These are phyloP conservation scores for Porites lutea DNA, from an alignment of 64 coral and sea anemone genomes.

Conservation along the genomic window DNA sequence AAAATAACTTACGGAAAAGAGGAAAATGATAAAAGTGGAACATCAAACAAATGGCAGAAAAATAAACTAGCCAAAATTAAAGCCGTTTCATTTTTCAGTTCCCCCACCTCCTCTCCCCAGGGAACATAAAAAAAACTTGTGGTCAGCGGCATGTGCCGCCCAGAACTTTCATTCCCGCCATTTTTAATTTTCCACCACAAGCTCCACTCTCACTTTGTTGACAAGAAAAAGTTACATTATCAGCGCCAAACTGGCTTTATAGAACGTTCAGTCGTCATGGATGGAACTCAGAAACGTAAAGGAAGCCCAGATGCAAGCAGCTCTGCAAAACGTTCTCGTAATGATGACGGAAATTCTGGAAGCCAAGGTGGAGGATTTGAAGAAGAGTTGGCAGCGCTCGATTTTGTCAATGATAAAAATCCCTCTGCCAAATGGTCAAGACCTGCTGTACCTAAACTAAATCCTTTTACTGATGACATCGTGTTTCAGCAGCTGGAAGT, in stretches of 20 bases:
- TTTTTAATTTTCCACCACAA: background rate
- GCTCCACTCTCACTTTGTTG: background rate
- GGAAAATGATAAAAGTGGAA: too few species aligned
- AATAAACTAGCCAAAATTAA: too few species aligned
- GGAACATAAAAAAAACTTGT: background rate
- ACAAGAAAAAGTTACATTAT: background rate
- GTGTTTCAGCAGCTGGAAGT: constrained; percentile 97
- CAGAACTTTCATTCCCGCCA: constrained; percentile 4
- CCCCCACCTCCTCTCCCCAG: too few species aligned
- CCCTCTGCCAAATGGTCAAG: constrained; percentile 77
- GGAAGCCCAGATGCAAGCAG: constrained; percentile 37
- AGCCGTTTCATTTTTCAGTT: too few species aligned
- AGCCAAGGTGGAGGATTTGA: constrained; percentile 78
- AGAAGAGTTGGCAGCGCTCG: constrained; percentile 71
- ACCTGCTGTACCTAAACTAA: constrained; percentile 68
- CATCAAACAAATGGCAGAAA: too few species aligned
- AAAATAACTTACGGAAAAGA: too few species aligned
- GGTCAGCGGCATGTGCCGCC: constrained; percentile 7
- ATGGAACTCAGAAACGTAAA: constrained; percentile 79
- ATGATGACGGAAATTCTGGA: constrained; percentile 33
- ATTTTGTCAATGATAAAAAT: background rate
- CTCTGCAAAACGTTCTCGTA: constrained; percentile 78
- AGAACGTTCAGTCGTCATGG: constrained; percentile 44
- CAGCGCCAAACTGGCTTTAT: background rate
- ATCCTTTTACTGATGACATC: constrained; percentile 71